Evolutionary conservation across 2,888 invertebrate species (phyloP).

Genomic region (Meteorus colon): DNA sequence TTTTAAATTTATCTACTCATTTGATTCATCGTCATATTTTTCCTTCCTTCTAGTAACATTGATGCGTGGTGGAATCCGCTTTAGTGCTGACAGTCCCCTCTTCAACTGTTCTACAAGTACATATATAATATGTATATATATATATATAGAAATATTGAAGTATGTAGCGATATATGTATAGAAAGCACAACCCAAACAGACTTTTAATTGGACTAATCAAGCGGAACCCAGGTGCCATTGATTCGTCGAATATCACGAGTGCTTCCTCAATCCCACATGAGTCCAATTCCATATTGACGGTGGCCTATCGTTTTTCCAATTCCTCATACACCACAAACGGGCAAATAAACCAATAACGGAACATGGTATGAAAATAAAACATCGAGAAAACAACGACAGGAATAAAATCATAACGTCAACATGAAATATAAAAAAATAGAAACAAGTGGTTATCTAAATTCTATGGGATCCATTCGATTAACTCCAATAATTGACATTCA

Average conservation of each 20-base stretch:
- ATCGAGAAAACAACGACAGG: not conserved
- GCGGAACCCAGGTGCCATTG: slow-evolving; percentile 46
- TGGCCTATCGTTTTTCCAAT: slow-evolving; percentile 20
- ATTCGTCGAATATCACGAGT: slow-evolving; percentile 36
- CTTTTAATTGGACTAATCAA: slow-evolving; percentile 54
- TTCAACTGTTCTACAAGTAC: not conserved
- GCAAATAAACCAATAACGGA: not conserved
- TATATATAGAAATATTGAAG: slow-evolving; percentile 30
- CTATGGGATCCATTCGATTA: slow-evolving; percentile 29
- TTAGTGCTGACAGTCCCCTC: too few relatives aligned
- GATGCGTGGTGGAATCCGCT: too few relatives aligned
- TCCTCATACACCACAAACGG: not conserved
- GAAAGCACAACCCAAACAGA: slow-evolving; percentile 40
- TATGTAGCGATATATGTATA: slow-evolving; percentile 45
- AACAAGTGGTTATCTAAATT: slow-evolving; percentile 20
- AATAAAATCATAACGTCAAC: slow-evolving; percentile 31
- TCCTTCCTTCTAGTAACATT: too few relatives aligned
- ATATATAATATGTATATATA: too few relatives aligned
- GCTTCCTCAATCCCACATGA: slow-evolving; percentile 32
- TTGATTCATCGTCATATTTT: too few relatives aligned
- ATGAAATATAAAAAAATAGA: slow-evolving; percentile 7
- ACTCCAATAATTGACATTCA: slow-evolving; percentile 32
- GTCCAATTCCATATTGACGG: not conserved
- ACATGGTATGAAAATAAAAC: not conserved
- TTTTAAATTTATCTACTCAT: too few relatives aligned